Conservation (phyloP, 1,140 invertebrate species). For the Mamestra configurata region DNA sequence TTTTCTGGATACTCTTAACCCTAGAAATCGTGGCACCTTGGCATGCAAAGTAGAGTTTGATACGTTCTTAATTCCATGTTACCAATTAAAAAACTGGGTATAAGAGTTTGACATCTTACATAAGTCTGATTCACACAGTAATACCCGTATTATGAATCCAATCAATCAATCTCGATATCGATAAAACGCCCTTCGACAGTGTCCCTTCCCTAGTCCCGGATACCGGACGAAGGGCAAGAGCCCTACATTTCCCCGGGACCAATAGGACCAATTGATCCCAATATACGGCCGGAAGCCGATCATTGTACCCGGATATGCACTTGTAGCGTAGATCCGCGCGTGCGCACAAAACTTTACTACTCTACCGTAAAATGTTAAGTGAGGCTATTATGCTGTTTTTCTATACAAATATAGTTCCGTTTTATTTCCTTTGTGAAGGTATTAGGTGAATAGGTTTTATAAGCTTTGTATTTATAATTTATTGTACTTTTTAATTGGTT, state of each 20-base stretch:
- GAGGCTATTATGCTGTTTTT: slow-evolving; percentile 29
- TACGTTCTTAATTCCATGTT: no score
- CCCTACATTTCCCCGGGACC: slow-evolving; percentile 58
- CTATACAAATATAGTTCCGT: slow-evolving; percentile 41
- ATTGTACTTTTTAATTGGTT: slow-evolving; percentile 6
- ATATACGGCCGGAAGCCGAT: slow-evolving; percentile 61
- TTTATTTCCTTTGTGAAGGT: slow-evolving; percentile 27
- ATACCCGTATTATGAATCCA: no score
- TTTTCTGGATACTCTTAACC: no score
- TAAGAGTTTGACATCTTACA: no score
- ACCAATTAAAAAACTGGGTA: no score
- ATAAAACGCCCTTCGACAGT: background rate
- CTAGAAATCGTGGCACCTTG: no score
- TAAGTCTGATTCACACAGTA: no score
- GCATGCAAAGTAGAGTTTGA: no score
- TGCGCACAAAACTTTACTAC: slow-evolving; percentile 43
- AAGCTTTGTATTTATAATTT: slow-evolving; percentile 3
- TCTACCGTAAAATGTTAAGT: slow-evolving; percentile 49
- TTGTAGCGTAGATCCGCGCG: slow-evolving; percentile 52
- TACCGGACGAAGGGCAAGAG: slow-evolving; percentile 66
- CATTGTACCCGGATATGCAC: slow-evolving; percentile 70
- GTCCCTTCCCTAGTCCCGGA: slow-evolving; percentile 56
- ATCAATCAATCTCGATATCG: slow-evolving; percentile 35
- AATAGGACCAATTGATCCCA: slow-evolving; percentile 58
- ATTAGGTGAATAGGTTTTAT: slow-evolving; percentile 31